A percentile compares a stretch with the other conserved stretches of the same genome.
These are phyloP conservation scores for Epinotia ramella DNA, from an alignment of 2,888 invertebrate species.

Conservation along the genomic window DNA sequence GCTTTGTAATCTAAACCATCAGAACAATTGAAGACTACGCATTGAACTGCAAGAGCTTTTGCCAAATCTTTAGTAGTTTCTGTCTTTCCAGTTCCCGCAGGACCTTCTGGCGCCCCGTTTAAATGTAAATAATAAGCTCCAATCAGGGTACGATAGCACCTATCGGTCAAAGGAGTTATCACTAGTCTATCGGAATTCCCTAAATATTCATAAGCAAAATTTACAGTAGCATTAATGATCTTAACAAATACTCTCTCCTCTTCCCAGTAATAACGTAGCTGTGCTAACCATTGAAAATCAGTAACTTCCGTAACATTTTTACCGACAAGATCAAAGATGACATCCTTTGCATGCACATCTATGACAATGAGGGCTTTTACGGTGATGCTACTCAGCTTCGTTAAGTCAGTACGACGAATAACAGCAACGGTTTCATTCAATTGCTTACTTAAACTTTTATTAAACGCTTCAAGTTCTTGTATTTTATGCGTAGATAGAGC, in stretches of 20 bases:
- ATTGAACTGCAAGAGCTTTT: slow-evolving; percentile 95
- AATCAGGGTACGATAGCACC: slow-evolving; percentile 93
- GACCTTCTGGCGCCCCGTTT: slow-evolving; percentile 94
- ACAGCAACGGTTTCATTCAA: slow-evolving; percentile 90
- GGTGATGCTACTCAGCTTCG: slow-evolving; percentile 90
- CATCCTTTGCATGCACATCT: slow-evolving; percentile 94
- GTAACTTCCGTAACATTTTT: slow-evolving; percentile 88
- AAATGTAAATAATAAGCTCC: slow-evolving; percentile 93
- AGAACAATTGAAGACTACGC: slow-evolving; percentile 95
- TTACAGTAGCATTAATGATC: slow-evolving; percentile 92
- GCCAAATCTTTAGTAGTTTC: slow-evolving; percentile 97
- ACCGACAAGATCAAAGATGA: slow-evolving; percentile 87
- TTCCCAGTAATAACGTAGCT: slow-evolving; percentile 93
- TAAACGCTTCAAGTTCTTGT: slow-evolving; percentile 84
- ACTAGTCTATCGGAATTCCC: slow-evolving; percentile 92
- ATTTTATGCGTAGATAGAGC: slow-evolving; percentile 86
- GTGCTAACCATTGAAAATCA: slow-evolving; percentile 94
- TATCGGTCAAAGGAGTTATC: slow-evolving; percentile 90
- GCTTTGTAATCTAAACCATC: slow-evolving; percentile 94
- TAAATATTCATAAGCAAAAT: slow-evolving; percentile 93
- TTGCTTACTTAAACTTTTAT: slow-evolving; percentile 85
- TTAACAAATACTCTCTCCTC: slow-evolving; percentile 88
- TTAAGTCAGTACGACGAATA: slow-evolving; percentile 88
- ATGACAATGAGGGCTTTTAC: slow-evolving; percentile 93
- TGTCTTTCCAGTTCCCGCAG: slow-evolving; percentile 95